Percentiles rank a stretch among this genome's conserved stretches.
Conservation (phyloP, 92 coral and sea anemone species). For the Umimayanthus kanabou region DNA sequence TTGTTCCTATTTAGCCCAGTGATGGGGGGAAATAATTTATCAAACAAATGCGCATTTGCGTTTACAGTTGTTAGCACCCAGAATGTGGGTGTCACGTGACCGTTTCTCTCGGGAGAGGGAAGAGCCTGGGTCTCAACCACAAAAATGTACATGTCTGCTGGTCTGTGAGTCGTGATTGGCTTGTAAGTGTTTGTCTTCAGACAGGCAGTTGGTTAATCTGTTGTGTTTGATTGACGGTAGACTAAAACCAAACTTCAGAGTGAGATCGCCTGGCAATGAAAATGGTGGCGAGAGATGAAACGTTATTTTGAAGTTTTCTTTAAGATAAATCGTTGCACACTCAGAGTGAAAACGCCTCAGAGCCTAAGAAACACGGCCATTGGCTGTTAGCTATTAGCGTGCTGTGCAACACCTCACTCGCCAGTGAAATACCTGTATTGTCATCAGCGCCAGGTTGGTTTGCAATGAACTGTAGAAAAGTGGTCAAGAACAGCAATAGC, state of each 20-base stretch:
- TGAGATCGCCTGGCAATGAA: background rate
- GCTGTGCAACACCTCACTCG: background rate
- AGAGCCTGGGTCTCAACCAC: background rate
- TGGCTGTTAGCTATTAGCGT: background rate
- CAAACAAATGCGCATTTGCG: too few species aligned
- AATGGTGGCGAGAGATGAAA: background rate
- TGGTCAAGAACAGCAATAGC: slow-evolving; percentile 47
- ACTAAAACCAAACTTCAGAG: background rate
- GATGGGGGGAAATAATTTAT: too few species aligned
- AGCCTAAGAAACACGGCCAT: background rate
- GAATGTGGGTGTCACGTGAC: too few species aligned
- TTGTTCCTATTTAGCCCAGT: too few species aligned
- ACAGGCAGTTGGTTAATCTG: too few species aligned
- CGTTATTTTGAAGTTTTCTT: too few species aligned
- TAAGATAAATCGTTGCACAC: background rate
- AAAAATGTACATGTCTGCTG: background rate
- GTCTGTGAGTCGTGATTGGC: background rate
- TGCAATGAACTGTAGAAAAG: slow-evolving; percentile 58
- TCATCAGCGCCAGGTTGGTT: slow-evolving; percentile 42
- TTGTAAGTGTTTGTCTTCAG: too few species aligned
- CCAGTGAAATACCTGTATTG: slow-evolving; percentile 46
- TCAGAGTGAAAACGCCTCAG: background rate
- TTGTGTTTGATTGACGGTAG: background rate
- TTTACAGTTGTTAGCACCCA: too few species aligned
- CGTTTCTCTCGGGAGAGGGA: too few species aligned